Base-by-base conservation (phyloP, 2,888 invertebrate genomes). In the Parnassius smintheus region DNA sequence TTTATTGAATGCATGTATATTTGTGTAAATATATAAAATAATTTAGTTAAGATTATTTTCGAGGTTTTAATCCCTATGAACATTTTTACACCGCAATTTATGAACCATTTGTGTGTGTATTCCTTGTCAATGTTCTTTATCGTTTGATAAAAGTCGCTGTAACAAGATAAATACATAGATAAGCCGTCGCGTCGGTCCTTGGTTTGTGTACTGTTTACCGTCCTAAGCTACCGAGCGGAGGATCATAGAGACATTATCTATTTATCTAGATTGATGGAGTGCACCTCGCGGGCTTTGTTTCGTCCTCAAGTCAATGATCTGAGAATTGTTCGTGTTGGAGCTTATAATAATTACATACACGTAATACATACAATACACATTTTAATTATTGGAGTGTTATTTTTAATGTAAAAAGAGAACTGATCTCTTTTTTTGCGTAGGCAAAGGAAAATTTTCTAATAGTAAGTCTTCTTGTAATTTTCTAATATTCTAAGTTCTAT, bases 221-320 rank as follows among this genome's bases (percentile, higher is more conserved):
- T 18, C 54, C 48, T 22, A 48, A 50, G 50, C 64, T 64, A 64
- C 64, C 56, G 59, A 46, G 51, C 52, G 22, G 52, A 54, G 62
- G 64, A 64, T 53, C 49, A 64, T 41, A 53, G 48, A 18, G 56
- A 59, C 56, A 41, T 64, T 64, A 64, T 64, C 64, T 60, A 57
- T 64, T 55, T 64, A 60, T 64, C 64, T 56, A 64, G 64, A 64
- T 64, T 56, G 64, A 64, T 64, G 56, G 52, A 56, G 59, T 46
- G 52, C 61, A 45, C 46, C 54, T 42, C 56, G 54, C 63, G 56
- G 49, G 25, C 49, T 60, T 60, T 60, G 64, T 64, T 56, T 63
- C 59, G 49, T 50, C 55, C 25, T 35, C 35, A 35, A 56, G 60
- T 60, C 64, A 60, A 60, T 53, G 64, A 56, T 64, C 60, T 53